phyloP scores from a whole-genome alignment of 1,140 invertebrate genomes.

The Eueides isabella region DNA sequence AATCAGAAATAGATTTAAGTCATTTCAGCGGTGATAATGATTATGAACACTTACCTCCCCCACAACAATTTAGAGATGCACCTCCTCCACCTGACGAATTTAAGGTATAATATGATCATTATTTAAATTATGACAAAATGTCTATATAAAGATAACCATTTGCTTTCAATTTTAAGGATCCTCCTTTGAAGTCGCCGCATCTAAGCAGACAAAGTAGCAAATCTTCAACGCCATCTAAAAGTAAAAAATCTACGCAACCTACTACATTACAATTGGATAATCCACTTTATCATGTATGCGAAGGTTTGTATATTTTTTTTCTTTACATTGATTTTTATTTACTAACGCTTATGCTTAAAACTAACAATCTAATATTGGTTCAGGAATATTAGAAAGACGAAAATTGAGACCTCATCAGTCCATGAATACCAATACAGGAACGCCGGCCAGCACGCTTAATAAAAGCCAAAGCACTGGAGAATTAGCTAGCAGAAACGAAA shows the following conservation, averaged over 20 bases:
- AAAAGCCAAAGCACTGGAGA: conserved; percentile 84
- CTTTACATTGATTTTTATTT: conserved; percentile 2
- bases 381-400: conserved; percentile 75
- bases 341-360: conserved; percentile 49
- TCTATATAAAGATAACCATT: conserved; percentile 12
- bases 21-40: conserved; percentile 83
- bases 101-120: conserved; percentile 59
- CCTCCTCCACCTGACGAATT: conserved; percentile 89
- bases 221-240: conserved; percentile 73
- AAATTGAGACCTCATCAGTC: conserved; percentile 78
- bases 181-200: conserved; percentile 70
- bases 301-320: conserved; percentile 73
- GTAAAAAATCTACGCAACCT: conserved; percentile 55
- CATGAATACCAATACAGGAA: conserved; percentile 71
- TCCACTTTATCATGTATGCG: conserved; percentile 91
- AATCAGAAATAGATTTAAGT: conserved; percentile 82
- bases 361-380: conserved; percentile 57
- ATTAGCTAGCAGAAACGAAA: conserved; percentile 78
- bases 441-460: conserved; percentile 71
- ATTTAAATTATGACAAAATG: background rate
- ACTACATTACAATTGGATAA: conserved; percentile 87
- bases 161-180: conserved; percentile 61
- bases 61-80: conserved; percentile 92
- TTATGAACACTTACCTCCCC: conserved; percentile 91
- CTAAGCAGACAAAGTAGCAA: conserved; percentile 71